A percentile compares a stretch with the other conserved stretches of the same genome.
These are phyloP conservation scores for Podilymbus podiceps DNA, from an alignment of 2,113 vertebrate species.

Conservation along the genomic window DNA sequence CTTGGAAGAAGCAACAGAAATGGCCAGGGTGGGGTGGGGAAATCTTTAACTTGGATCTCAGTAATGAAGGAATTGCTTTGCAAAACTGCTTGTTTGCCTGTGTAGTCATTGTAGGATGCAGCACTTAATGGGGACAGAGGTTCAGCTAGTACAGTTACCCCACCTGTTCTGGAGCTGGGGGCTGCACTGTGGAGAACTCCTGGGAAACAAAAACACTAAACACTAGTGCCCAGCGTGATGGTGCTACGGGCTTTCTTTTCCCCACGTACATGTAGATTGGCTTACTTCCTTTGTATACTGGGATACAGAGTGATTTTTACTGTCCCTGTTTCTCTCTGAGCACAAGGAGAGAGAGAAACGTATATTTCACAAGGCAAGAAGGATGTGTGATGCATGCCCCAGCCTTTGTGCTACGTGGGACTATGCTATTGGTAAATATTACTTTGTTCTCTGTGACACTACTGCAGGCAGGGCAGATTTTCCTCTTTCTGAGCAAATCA, in stretches of 20 bases:
- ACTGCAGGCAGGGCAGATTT: neutral
- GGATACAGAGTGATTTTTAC: neutral
- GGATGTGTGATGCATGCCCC: no score
- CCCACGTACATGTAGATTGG: neutral
- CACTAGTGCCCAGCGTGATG: neutral
- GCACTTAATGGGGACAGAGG: neutral
- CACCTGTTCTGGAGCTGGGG: neutral
- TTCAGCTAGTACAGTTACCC: neutral
- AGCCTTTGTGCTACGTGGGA: neutral
- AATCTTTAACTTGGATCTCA: neutral
- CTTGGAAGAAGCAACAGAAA: neutral
- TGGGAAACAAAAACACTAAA: neutral
- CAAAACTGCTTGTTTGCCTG: neutral
- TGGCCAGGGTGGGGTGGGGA: fast-evolving
- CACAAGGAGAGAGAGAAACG: neutral
- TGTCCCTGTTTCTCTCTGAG: neutral
- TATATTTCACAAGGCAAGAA: neutral
- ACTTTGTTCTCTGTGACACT: neutral
- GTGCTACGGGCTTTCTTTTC: neutral
- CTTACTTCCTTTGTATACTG: neutral
- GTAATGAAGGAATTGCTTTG: neutral
- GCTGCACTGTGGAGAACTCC: neutral
- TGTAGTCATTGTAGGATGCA: neutral
- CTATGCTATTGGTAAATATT: neutral
- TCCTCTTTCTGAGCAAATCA: neutral